Evolutionary conservation across 2,113 vertebrate genomes (phyloP).

Genomic region (Emydura subglobosa): DNA sequence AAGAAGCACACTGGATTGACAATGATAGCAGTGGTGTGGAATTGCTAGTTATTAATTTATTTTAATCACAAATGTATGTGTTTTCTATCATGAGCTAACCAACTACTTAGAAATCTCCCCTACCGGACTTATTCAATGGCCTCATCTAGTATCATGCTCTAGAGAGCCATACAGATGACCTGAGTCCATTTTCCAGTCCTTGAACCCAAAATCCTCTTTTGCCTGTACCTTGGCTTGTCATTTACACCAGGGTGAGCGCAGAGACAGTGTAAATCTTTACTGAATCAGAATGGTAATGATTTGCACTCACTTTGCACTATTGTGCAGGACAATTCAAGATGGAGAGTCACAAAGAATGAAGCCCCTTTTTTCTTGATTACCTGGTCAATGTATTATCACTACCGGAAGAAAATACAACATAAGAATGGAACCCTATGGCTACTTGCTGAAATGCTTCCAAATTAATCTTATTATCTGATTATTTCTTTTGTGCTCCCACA

Average conservation of each 20-base stretch:
- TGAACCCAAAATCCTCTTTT: background rate
- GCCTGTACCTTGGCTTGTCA: background rate
- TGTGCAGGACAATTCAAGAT: background rate
- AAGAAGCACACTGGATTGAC: background rate
- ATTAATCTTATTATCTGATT: background rate
- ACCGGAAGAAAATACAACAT: background rate
- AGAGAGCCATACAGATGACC: no score
- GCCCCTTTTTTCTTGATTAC: background rate
- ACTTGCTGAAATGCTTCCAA: background rate
- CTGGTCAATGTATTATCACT: background rate
- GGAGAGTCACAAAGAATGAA: background rate
- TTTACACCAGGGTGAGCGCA: background rate
- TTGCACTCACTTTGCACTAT: background rate
- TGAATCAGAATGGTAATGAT: background rate
- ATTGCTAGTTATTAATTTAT: background rate
- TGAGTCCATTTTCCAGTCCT: background rate
- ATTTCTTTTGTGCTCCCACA: background rate
- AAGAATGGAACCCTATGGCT: background rate
- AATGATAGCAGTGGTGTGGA: background rate
- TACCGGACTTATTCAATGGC: background rate
- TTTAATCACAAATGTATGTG: background rate
- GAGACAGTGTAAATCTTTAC: background rate
- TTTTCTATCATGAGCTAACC: background rate
- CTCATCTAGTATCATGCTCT: no score
- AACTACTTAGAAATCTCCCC: background rate